Conservation (phyloP, 2,888 invertebrate genomes). For the Ophioninae sp. region DNA sequence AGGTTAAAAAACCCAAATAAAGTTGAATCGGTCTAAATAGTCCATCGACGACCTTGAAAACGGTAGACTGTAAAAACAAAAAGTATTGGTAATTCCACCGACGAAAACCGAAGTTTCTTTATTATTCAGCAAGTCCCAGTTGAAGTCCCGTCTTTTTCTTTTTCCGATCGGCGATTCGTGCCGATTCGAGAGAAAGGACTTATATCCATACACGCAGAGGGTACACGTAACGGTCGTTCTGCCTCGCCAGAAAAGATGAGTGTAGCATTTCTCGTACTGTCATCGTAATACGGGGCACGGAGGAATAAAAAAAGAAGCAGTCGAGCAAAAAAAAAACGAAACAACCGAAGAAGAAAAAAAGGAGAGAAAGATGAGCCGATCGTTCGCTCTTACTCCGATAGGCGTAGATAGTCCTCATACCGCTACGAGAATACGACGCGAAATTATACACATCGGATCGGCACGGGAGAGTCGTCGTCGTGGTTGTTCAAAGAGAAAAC, state of each 20-base stretch:
- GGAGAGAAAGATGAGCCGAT: slow-evolving; percentile 62
- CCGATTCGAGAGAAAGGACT: slow-evolving; percentile 52
- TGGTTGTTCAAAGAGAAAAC: slow-evolving; percentile 69
- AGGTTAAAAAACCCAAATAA: too few species aligned
- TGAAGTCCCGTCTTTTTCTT: background rate
- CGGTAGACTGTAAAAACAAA: too few species aligned
- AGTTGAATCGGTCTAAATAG: too few species aligned
- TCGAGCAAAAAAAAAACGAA: slow-evolving; percentile 3
- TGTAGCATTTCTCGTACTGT: slow-evolving; percentile 78
- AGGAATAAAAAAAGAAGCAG: slow-evolving; percentile 46
- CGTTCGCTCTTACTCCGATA: slow-evolving; percentile 61
- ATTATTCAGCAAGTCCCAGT: too few species aligned
- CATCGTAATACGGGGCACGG: slow-evolving; percentile 71
- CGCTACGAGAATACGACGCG: slow-evolving; percentile 60
- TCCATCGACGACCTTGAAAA: too few species aligned
- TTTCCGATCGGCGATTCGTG: slow-evolving; percentile 37
- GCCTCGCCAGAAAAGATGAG: slow-evolving; percentile 79
- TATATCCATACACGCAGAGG: slow-evolving; percentile 19
- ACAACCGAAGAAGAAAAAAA: too few species aligned
- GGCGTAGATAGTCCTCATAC: slow-evolving; percentile 57
- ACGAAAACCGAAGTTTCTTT: too few species aligned
- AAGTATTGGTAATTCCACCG: too few species aligned
- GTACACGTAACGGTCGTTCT: slow-evolving; percentile 71
- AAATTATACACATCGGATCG: slow-evolving; percentile 72
- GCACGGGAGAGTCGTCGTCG: slow-evolving; percentile 60